phyloP scores from a whole-genome alignment of 2,797 vertebrate genomes.

The Rhynchonycteris naso region DNA sequence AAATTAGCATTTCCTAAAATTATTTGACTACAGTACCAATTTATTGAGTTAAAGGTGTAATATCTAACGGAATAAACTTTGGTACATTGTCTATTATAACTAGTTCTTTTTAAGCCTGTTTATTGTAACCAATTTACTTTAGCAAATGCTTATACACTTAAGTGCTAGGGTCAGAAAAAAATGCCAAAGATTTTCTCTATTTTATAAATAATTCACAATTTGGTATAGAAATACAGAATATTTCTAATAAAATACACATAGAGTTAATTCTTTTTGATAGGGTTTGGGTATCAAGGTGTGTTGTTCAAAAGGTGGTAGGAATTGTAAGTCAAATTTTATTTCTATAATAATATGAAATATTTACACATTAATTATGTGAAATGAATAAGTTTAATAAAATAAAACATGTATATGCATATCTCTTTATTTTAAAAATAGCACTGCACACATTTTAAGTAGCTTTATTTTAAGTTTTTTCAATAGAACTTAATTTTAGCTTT shows the following conservation, averaged over 20 bases:
- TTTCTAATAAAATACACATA: not conserved
- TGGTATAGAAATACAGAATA: not conserved
- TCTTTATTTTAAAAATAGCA: not conserved
- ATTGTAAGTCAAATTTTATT: not conserved
- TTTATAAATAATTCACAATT: constrained; percentile 17
- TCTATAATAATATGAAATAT: constrained; percentile 12
- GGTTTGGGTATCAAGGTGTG: not conserved
- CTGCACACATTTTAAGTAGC: not conserved
- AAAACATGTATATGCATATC: not conserved
- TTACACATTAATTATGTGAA: not conserved
- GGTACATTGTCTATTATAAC: not conserved
- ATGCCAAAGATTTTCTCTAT: not conserved
- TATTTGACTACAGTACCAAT: not conserved
- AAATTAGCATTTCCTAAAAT: constrained; percentile 19
- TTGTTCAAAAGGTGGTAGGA: not conserved
- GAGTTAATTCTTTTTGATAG: constrained; percentile 11
- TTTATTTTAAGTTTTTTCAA: not conserved
- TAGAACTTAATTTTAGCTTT: not conserved
- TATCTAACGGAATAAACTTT: not conserved
- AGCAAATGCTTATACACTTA: not conserved
- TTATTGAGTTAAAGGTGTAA: not conserved
- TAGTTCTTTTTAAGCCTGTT: not conserved
- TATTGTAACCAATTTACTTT: not conserved
- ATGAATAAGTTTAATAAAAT: constrained; percentile 2
- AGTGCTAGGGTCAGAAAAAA: not conserved